phyloP scores from a whole-genome alignment of 1,140 invertebrate species.

The Campoletis sonorensis region DNA sequence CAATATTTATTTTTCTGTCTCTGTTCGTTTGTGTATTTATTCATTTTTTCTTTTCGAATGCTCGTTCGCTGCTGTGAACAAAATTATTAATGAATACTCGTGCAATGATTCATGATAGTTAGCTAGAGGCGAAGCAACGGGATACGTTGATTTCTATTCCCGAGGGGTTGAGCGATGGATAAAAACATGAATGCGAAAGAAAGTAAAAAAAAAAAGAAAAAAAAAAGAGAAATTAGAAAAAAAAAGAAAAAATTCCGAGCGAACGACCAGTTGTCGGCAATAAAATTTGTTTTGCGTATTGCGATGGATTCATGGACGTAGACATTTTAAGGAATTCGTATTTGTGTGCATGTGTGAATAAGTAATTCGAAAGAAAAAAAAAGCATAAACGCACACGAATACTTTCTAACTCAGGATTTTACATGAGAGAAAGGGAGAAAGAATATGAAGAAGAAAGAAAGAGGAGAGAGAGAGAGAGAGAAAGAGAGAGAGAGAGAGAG shows the following conservation, averaged over 20 bases:
- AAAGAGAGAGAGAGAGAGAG: conserved; percentile 44
- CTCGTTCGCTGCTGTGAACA: too few relatives aligned
- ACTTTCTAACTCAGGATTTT: neutral
- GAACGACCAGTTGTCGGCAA: conserved; percentile 30
- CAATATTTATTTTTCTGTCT: neutral
- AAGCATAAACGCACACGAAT: neutral
- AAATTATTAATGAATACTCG: conserved; percentile 34
- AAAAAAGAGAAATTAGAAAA: too few relatives aligned
- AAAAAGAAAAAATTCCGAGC: neutral
- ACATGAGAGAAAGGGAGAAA: conserved; percentile 35
- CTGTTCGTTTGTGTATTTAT: too few relatives aligned
- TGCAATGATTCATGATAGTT: conserved; percentile 30
- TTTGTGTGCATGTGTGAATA: conserved; percentile 48
- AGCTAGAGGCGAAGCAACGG: conserved; percentile 19
- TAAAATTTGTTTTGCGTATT: conserved; percentile 40
- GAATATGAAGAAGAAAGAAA: too few relatives aligned
- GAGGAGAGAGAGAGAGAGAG: too few relatives aligned
- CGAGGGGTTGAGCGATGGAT: neutral
- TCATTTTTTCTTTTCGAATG: too few relatives aligned
- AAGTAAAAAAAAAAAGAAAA: neutral
- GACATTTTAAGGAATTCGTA: neutral
- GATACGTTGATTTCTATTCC: conserved; percentile 11
- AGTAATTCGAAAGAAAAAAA: conserved; percentile 61
- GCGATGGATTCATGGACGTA: neutral
- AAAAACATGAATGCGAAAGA: conserved; percentile 13